A percentile compares a stretch with the other conserved stretches of the same genome.
Conservation (phyloP, 2,113 vertebrate genomes). For the Dipodomys stephensi region DNA sequence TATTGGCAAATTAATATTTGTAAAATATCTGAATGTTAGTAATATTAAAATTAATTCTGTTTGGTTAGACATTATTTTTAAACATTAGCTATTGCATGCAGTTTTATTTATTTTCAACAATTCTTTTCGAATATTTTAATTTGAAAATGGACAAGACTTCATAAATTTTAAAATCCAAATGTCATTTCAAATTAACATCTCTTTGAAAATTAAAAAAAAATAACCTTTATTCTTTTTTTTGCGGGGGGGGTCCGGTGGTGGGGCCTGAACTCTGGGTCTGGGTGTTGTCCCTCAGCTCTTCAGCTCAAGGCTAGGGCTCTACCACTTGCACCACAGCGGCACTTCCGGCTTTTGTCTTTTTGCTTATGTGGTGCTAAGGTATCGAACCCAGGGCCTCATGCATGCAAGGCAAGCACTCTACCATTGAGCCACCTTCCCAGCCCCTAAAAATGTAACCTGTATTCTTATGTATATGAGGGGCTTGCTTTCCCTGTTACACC, state of each 20-base stretch:
- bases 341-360: too few relatives aligned
- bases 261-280: too few relatives aligned
- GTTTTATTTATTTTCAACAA: constrained; percentile 44
- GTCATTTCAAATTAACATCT: constrained; percentile 57
- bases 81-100: not conserved
- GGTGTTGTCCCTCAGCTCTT: too few relatives aligned
- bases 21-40: constrained; percentile 32
- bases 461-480: not conserved
- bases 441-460: too few relatives aligned
- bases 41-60: constrained; percentile 31
- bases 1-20: constrained; percentile 28
- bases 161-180: constrained; percentile 51
- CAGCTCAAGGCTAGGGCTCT: too few relatives aligned
- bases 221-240: constrained; percentile 6
- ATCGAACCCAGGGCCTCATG: too few relatives aligned
- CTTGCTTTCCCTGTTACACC: constrained; percentile 18
- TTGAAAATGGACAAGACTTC: constrained; percentile 53
- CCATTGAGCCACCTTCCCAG: too few relatives aligned
- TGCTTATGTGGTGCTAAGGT: too few relatives aligned
- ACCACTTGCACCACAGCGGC: too few relatives aligned
- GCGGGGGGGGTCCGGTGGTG: too few relatives aligned
- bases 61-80: constrained; percentile 45
- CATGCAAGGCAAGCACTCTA: too few relatives aligned
- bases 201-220: constrained; percentile 60
- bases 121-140: constrained; percentile 34